Evolutionary conservation across 2,797 vertebrate species (phyloP).

Genomic region (Prunella strophiata): DNA sequence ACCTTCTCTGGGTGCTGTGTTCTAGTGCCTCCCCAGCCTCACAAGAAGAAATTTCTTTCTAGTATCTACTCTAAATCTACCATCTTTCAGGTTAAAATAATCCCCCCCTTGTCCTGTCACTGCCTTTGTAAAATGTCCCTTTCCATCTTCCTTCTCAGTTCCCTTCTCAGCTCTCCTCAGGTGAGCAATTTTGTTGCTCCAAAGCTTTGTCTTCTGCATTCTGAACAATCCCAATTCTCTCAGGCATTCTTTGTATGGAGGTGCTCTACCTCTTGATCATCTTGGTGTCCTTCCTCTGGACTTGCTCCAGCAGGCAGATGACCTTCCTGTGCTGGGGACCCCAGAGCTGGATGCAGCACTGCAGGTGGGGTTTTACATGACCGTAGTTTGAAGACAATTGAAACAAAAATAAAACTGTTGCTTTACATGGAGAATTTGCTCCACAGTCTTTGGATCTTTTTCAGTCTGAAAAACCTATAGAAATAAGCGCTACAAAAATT

Average conservation of each 20-base stretch:
- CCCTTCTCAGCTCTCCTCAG: no score
- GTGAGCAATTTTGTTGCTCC: not conserved
- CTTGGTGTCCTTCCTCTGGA: not conserved
- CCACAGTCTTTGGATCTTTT: not conserved
- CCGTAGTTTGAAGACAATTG: not conserved
- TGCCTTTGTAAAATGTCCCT: not conserved
- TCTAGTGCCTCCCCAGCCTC: not conserved
- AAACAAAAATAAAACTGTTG: not conserved
- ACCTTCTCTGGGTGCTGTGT: not conserved
- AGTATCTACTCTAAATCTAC: not conserved
- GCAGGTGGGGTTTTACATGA: not conserved
- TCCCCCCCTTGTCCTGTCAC: not conserved
- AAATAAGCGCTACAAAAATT: not conserved
- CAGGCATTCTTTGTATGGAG: not conserved
- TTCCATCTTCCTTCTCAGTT: not conserved
- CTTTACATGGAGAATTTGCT: not conserved
- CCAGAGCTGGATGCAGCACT: not conserved
- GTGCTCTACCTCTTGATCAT: not conserved
- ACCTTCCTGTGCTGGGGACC: not conserved
- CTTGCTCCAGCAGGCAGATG: fast-evolving
- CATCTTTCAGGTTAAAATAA: not conserved
- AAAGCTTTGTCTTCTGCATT: not conserved
- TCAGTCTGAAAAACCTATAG: not conserved
- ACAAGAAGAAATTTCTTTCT: not conserved
- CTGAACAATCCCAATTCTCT: not conserved